These are phyloP conservation scores for Dendrocincla fuliginosa DNA, from an alignment of 2,797 vertebrate genomes.

Conservation along the genomic window DNA sequence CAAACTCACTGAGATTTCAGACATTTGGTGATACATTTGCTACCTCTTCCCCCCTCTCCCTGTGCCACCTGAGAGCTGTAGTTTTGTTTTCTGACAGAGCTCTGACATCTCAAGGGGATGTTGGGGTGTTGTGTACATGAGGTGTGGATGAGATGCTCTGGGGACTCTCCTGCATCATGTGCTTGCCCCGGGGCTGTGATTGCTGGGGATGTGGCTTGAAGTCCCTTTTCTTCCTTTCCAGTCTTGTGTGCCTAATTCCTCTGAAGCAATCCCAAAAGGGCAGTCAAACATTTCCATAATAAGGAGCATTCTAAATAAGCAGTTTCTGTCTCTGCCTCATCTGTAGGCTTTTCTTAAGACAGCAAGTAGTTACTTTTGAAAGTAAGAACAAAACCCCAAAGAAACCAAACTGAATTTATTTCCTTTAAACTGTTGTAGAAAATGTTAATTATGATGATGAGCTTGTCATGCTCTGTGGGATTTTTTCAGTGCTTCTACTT, in stretches of 20 bases:
- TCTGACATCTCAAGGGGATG: neutral
- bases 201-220: neutral
- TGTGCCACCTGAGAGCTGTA: neutral
- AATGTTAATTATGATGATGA: conserved; percentile 7
- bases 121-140: rapidly evolving
- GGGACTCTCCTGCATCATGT: neutral
- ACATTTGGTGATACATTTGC: neutral
- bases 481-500: neutral
- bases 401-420: conserved; percentile 46
- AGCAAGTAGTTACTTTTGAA: conserved; percentile 53
- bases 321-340: conserved; percentile 45
- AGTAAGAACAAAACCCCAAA: conserved; percentile 41
- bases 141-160: neutral
- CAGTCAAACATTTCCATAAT: conserved; percentile 56
- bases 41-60: neutral
- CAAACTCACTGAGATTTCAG: neutral
- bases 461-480: neutral
- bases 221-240: conserved; percentile 55
- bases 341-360: conserved; percentile 45
- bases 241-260: conserved; percentile 52
- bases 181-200: neutral
- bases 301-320: conserved; percentile 40
- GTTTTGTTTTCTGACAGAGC: neutral
- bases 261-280: conserved; percentile 38
- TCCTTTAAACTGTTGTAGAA: conserved; percentile 29